A percentile compares a stretch with the other conserved stretches of the same genome.
These are phyloP conservation scores for Callorhinus ursinus DNA, from an alignment of 2,113 vertebrate genomes.

Conservation along the genomic window DNA sequence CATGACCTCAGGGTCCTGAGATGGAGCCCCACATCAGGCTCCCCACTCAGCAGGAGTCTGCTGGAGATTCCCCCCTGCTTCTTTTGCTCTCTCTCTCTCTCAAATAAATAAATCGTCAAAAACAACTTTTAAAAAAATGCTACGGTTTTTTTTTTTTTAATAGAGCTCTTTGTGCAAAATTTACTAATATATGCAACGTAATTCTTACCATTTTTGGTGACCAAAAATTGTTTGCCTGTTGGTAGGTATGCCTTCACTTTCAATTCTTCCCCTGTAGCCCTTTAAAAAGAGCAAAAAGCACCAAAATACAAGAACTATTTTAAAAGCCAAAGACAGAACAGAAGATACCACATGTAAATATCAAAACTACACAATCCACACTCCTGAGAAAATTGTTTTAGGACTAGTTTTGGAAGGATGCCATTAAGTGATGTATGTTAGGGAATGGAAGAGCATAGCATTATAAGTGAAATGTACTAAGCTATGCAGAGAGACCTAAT, in stretches of 20 bases:
- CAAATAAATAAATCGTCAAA: background rate
- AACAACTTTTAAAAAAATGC: background rate
- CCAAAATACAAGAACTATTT: constrained; percentile 66
- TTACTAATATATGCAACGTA: constrained; percentile 20
- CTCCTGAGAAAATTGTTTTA: background rate
- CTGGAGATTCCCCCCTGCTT: background rate
- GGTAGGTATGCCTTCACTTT: constrained; percentile 98
- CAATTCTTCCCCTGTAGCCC: constrained; percentile 95
- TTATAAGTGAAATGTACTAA: constrained; percentile 19
- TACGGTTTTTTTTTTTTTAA: background rate
- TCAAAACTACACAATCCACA: constrained; percentile 44
- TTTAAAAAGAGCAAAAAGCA: constrained; percentile 83
- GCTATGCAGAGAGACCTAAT: background rate
- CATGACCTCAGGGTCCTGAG: background rate
- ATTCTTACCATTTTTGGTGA: constrained; percentile 96
- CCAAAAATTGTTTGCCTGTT: constrained; percentile 95
- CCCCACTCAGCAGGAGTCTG: background rate
- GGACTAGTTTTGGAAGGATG: background rate
- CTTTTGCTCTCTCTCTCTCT: background rate
- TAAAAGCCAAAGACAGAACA: constrained; percentile 60
- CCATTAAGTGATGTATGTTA: background rate
- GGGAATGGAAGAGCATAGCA: background rate
- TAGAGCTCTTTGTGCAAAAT: background rate
- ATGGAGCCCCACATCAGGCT: background rate
- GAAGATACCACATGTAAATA: constrained; percentile 17